Conservation (phyloP, 2,888 invertebrate species). For the Synanthedon tipuliformis region DNA sequence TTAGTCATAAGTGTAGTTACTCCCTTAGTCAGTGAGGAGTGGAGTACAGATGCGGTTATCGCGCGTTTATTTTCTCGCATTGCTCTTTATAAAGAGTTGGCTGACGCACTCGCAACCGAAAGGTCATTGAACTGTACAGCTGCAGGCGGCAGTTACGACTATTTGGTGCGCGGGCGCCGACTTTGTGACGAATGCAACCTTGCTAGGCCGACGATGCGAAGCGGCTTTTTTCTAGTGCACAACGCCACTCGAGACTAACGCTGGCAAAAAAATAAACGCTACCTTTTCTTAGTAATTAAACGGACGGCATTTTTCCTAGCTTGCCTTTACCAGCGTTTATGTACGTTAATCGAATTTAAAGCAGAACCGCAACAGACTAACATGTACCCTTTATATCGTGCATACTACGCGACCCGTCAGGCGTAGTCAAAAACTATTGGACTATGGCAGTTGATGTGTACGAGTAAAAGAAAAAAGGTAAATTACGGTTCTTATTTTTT, state of each 20-base stretch:
- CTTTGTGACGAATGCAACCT: slow-evolving; percentile 43
- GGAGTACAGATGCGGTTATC: slow-evolving; percentile 56
- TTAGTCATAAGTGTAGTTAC: no score
- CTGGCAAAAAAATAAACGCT: neutral
- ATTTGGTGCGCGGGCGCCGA: slow-evolving; percentile 32
- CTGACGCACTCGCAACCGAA: slow-evolving; percentile 49
- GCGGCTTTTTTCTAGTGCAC: slow-evolving; percentile 8
- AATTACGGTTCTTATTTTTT: no score
- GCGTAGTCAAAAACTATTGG: no score
- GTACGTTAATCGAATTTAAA: neutral
- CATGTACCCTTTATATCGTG: no score
- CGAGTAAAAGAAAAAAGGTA: no score
- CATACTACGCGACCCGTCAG: no score
- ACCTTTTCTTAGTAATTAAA: neutral
- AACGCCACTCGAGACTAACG: neutral
- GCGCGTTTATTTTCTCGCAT: slow-evolving; percentile 58
- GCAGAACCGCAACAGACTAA: neutral
- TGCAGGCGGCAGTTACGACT: slow-evolving; percentile 15
- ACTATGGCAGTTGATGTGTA: no score
- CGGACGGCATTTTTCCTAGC: neutral
- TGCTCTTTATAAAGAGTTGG: slow-evolving; percentile 60
- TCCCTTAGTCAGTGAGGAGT: slow-evolving; percentile 23
- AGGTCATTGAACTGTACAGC: slow-evolving; percentile 49
- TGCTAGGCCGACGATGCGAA: slow-evolving; percentile 16
- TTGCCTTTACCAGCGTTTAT: neutral